Evolutionary conservation across 1,140 invertebrate genomes (phyloP).

Genomic region (Zaprionus vittiger): DNA sequence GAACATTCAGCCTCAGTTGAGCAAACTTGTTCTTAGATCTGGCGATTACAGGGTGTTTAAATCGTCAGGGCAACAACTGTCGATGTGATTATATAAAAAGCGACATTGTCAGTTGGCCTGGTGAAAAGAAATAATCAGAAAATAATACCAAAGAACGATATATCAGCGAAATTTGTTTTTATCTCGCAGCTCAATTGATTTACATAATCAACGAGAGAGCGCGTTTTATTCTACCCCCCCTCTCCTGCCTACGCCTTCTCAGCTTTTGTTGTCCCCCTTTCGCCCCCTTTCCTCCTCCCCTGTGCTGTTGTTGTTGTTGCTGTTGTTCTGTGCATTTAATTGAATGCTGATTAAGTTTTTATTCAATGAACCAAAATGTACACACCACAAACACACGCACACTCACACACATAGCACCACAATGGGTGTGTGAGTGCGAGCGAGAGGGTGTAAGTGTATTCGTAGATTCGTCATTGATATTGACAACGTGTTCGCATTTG

Average conservation of each 20-base stretch:
- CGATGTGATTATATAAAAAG: constrained; percentile 45
- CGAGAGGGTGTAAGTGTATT: constrained; percentile 12
- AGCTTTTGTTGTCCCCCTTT: constrained; percentile 2
- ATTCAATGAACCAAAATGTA: constrained; percentile 71
- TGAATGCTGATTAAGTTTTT: constrained; percentile 80
- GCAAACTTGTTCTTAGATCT: neutral
- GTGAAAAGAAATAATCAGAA: constrained; percentile 50
- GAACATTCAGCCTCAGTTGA: neutral
- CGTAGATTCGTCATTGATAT: constrained; percentile 75
- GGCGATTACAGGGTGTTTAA: constrained; percentile 4
- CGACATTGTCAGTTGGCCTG: constrained; percentile 16
- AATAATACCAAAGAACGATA: constrained; percentile 71
- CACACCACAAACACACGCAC: constrained; percentile 8
- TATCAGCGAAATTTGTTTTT: constrained; percentile 73
- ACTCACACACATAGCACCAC: constrained; percentile 14
- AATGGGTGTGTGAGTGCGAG: neutral
- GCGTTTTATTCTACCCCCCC: constrained; percentile 38
- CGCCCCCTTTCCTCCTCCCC: neutral
- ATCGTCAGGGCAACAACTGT: constrained; percentile 20
- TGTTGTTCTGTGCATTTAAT: constrained; percentile 70
- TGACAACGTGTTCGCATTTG: constrained; percentile 59
- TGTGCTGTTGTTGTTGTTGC: neutral
- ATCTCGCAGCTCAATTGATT: constrained; percentile 76
- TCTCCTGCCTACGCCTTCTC: neutral
- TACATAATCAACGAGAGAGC: constrained; percentile 79